Evolutionary conservation across 2,113 vertebrate species (phyloP).

Genomic region (Tricholaema leucomelas): DNA sequence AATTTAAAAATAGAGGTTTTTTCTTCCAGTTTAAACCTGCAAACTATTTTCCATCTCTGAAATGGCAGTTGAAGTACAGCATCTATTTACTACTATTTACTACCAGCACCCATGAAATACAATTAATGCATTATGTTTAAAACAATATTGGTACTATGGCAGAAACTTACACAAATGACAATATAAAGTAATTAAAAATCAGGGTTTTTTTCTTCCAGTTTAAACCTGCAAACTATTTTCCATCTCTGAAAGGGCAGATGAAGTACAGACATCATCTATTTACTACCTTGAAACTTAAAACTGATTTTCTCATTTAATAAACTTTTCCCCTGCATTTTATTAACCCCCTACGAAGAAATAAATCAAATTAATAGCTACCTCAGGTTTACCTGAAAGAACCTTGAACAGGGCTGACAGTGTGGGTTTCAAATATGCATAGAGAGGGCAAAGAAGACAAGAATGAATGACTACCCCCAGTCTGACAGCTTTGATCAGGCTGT

Average conservation of each 20-base stretch:
- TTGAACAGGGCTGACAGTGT: neutral
- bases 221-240: neutral
- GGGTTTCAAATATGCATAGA: neutral
- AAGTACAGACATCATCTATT: neutral
- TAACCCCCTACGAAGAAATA: neutral
- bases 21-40: neutral
- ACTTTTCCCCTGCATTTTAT: neutral
- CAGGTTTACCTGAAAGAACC: neutral
- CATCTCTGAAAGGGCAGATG: neutral
- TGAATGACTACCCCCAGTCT: neutral
- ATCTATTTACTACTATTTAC: neutral
- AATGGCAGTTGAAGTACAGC: neutral
- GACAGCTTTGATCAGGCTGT: neutral
- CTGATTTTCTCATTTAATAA: neutral
- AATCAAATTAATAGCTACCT: neutral
- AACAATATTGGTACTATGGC: neutral
- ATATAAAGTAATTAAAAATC: no score
- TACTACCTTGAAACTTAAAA: neutral
- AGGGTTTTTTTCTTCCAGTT: neutral
- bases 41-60: neutral
- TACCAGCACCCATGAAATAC: neutral
- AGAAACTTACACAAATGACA: neutral
- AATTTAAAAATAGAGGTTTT: no score
- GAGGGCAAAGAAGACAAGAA: neutral
- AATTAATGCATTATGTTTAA: neutral